Base-by-base conservation (phyloP, 2,797 vertebrate genomes). In the Sebastes melanostomus region DNA sequence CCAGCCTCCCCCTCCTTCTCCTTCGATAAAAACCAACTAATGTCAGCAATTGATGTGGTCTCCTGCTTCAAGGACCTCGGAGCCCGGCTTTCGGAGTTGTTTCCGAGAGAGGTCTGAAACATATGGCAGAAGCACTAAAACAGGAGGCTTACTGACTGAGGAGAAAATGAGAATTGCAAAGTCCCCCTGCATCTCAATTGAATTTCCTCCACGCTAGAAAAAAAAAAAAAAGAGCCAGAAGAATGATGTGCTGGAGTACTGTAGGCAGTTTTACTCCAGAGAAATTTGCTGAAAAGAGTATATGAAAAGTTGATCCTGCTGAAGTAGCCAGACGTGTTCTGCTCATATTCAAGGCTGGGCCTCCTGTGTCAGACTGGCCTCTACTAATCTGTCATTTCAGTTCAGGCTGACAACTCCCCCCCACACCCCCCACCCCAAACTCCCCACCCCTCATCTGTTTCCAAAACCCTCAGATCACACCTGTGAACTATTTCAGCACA, bases 401-500 rank as follows among this genome's bases (percentile, higher is more conserved):
- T 78, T 91, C 87, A 90, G 80, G 58, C 88, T 86, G 86, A 88
- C 67, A 6, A 13, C 36, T 13, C 20, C 24, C 38, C 60, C 36
- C 59, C 4, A 36, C 27, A 38, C 72, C 78, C 78, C 76, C 80
- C 29, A 25, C 32, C 32, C 71, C 6, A 46, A 46, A 46, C 27
- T 16, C 55, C 38, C 36, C 67, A 30, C 75, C 75, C 89, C 86
- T 60, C 91, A 89, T 91, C 91, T 88, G 88, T 86, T 91, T 89
- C 88, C 81, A 80, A 91, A 92, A 85, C 78, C 83, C 79, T 90
- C 86, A 86, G 72, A 89, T 90, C 93, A 88, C 93, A 95, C 95
- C 95, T 94, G 94, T 92, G 92, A 94, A 94, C 92, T 92, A 94
- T 94, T 95, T 93, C 89, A 77, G 79, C 91, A 90, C 89, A 92